These are phyloP conservation scores for Tolypeutes matacus DNA, from an alignment of 2,797 vertebrate genomes.

Conservation along the genomic window DNA sequence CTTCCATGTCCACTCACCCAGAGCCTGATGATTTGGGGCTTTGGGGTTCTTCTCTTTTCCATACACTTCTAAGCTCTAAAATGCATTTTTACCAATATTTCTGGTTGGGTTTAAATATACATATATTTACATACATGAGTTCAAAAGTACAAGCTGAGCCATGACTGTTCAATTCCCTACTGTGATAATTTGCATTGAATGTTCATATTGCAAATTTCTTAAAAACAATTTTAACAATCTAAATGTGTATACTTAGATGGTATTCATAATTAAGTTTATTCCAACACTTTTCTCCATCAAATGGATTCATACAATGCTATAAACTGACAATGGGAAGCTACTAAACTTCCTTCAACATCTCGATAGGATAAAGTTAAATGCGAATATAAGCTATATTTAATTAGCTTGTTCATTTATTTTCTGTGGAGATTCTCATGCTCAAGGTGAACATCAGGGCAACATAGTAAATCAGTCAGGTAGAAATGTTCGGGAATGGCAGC, in stretches of 20 bases:
- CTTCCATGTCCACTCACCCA: not conserved
- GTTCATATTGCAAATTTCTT: not conserved
- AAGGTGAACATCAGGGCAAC: conserved; percentile 33
- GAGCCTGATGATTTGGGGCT: not conserved
- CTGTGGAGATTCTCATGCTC: not conserved
- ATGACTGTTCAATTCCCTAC: not conserved
- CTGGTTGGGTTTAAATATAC: not conserved
- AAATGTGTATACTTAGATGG: not conserved
- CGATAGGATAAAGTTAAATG: not conserved
- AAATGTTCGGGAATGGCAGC: not conserved
- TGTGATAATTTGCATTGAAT: not conserved
- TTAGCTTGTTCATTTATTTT: not conserved
- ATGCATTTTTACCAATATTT: not conserved
- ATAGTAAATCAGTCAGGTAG: conserved; percentile 35
- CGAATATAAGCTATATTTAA: not conserved
- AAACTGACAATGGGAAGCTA: not conserved
- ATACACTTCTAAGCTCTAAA: not conserved
- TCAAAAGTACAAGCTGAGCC: not conserved
- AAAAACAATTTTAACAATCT: conserved; percentile 22
- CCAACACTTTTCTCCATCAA: not conserved
- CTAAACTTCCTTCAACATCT: not conserved
- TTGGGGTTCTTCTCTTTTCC: not conserved
- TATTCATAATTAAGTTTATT: not conserved
- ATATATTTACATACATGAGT: not conserved
- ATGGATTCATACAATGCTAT: not conserved